Percentiles rank a stretch among this genome's conserved stretches.
phyloP scores from a whole-genome alignment of 2,888 invertebrate genomes.

The Tupiocoris notatus region DNA sequence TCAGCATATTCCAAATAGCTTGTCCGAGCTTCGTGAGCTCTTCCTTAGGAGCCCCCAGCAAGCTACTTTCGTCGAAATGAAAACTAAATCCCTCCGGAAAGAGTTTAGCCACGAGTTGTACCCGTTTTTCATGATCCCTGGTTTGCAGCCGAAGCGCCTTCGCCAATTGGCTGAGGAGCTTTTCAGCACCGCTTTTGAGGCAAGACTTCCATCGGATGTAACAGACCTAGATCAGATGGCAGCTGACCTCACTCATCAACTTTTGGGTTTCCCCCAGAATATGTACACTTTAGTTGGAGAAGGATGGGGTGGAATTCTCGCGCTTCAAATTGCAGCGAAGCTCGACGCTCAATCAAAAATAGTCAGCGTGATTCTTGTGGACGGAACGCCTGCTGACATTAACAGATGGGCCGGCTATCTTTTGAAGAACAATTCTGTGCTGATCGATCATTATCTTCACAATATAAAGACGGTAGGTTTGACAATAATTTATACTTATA shows the following conservation, averaged over 20 bases:
- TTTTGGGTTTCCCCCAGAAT: neutral
- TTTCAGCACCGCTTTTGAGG: constrained; percentile 42
- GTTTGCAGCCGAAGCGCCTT: constrained; percentile 37
- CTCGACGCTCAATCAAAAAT: constrained; percentile 47
- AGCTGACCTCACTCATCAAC: neutral
- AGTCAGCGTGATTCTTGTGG: constrained; percentile 47
- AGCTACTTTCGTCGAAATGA: constrained; percentile 32
- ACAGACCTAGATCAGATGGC: constrained; percentile 29
- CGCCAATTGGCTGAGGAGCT: constrained; percentile 26
- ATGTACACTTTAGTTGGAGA: constrained; percentile 57
- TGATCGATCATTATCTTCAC: neutral
- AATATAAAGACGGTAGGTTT: neutral
- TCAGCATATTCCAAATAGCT: neutral
- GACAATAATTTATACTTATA: neutral
- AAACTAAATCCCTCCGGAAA: constrained; percentile 23
- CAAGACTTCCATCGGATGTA: constrained; percentile 37
- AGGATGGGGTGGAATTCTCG: constrained; percentile 62
- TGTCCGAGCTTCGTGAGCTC: neutral
- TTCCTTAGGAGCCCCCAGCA: neutral
- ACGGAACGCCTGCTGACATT: constrained; percentile 38
- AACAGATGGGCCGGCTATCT: constrained; percentile 1
- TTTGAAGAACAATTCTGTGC: neutral
- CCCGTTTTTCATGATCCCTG: constrained; percentile 45
- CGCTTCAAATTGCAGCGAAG: constrained; percentile 56
- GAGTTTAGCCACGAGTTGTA: constrained; percentile 21